Conservation (phyloP, 2,113 vertebrate species). For the Hemiscyllium ocellatum region DNA sequence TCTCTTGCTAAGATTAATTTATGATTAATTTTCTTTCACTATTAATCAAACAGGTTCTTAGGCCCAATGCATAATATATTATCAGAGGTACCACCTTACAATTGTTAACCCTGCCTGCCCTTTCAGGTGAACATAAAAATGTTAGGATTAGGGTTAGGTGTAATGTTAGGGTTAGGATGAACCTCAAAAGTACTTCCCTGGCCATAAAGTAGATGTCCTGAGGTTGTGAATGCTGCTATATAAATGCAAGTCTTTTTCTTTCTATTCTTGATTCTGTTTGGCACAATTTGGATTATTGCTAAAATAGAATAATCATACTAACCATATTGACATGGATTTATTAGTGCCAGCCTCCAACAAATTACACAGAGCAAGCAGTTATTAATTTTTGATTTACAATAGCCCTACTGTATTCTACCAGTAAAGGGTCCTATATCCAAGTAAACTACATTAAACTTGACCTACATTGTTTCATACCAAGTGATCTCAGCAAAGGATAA, state of each 20-base stretch:
- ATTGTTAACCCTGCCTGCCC: not conserved
- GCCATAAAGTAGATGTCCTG: no score
- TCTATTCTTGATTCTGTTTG: not conserved
- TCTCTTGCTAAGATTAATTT: no score
- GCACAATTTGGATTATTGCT: not conserved
- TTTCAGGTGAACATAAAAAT: not conserved
- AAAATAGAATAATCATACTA: not conserved
- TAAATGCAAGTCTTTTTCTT: not conserved
- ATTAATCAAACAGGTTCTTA: no score
- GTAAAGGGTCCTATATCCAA: not conserved
- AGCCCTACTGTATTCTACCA: not conserved
- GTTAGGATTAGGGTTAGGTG: no score
- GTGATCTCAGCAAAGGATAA: not conserved
- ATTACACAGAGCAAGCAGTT: not conserved
- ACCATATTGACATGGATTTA: not conserved
- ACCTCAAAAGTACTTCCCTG: not conserved
- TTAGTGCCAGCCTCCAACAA: not conserved
- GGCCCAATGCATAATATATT: no score
- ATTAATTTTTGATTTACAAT: conserved; percentile 14
- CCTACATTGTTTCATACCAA: not conserved
- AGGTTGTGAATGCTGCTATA: not conserved
- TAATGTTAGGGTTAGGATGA: not conserved
- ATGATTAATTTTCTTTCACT: no score
- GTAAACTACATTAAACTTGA: not conserved
- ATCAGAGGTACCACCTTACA: not conserved